Conservation (phyloP, 2,888 invertebrate species). For the Chymomyza procnemis region DNA sequence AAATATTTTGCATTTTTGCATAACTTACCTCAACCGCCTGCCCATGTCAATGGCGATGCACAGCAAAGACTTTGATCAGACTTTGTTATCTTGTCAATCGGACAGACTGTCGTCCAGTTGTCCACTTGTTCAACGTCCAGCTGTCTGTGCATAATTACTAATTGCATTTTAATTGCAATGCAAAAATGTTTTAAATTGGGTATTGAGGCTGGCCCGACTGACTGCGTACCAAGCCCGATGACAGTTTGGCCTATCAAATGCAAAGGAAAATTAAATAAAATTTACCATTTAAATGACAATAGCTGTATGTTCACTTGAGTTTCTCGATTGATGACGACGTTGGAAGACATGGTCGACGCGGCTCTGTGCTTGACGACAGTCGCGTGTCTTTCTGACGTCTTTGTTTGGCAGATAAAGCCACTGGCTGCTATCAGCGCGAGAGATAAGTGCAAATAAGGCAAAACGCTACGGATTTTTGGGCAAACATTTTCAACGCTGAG, state of each 20-base stretch:
- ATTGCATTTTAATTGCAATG: slow-evolving; percentile 56
- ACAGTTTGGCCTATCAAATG: slow-evolving; percentile 18
- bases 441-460: background rate
- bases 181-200: slow-evolving; percentile 25
- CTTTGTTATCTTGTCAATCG: background rate
- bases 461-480: slow-evolving; percentile 21
- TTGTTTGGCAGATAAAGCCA: background rate
- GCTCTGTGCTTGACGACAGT: background rate
- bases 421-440: too few relatives aligned
- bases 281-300: slow-evolving; percentile 49
- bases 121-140: background rate
- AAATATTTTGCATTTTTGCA: background rate
- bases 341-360: background rate
- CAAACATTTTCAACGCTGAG: slow-evolving; percentile 43
- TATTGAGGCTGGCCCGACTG: slow-evolving; percentile 22
- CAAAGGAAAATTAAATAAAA: slow-evolving; percentile 54
- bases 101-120: background rate
- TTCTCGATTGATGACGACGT: slow-evolving; percentile 35
- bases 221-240: background rate
- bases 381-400: slow-evolving; percentile 33
- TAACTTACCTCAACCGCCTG: background rate
- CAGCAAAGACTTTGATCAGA: background rate
- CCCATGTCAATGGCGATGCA: background rate
- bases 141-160: slow-evolving; percentile 54
- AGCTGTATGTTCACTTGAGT: background rate